phyloP scores from a whole-genome alignment of 2,797 vertebrate species.

The Schizopygopsis pylzovi region DNA sequence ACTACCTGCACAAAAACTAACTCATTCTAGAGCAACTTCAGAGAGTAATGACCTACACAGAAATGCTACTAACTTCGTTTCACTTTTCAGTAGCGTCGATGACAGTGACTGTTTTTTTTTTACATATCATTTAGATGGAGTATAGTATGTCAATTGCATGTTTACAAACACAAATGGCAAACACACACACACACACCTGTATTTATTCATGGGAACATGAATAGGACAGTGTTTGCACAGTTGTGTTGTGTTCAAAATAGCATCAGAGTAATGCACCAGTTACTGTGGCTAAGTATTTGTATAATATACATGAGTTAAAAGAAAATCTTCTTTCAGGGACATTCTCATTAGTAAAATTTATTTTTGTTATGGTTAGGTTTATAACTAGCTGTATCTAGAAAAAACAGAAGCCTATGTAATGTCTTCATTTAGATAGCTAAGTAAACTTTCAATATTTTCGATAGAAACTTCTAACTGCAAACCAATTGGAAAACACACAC shows the following conservation, averaged over 20 bases:
- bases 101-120: not conserved
- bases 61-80: not conserved
- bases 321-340: not conserved
- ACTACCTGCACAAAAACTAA: not conserved
- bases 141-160: not conserved
- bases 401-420: not conserved
- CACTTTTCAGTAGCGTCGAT: not conserved
- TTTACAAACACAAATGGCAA: not conserved
- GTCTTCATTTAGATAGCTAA: not conserved
- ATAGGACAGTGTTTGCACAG: conserved; percentile 53
- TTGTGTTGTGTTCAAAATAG: conserved; percentile 40
- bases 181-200: conserved; percentile 19
- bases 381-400: not conserved
- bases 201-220: conserved; percentile 37
- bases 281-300: not conserved
- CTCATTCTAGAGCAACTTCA: not conserved
- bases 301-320: no score
- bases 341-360: not conserved
- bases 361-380: not conserved
- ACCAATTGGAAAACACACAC: not conserved
- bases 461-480: not conserved
- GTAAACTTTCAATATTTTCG: not conserved
- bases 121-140: not conserved
- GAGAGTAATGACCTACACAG: not conserved
- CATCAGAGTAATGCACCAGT: conserved; percentile 34